Evolutionary conservation across 2,888 invertebrate species (phyloP).

Genomic region (Rhingia rostrata): DNA sequence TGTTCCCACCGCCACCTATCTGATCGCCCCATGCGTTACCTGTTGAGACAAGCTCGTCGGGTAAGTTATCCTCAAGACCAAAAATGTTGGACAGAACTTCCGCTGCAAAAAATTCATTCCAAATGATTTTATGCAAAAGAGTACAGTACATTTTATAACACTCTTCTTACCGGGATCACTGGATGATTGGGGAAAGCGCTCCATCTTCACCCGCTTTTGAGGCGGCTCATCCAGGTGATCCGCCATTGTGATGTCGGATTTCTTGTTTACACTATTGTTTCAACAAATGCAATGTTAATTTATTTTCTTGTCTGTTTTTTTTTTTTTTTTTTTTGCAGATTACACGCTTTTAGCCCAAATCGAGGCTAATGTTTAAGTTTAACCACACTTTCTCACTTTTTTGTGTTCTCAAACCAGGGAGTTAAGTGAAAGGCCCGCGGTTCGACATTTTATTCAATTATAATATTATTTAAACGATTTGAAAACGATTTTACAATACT

Average conservation of each 20-base stretch:
- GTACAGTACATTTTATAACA: slow-evolving; percentile 11
- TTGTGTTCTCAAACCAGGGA: slow-evolving; percentile 45
- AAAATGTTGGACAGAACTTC: slow-evolving; percentile 94
- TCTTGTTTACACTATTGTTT: slow-evolving; percentile 32
- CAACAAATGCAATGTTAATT: slow-evolving; percentile 46
- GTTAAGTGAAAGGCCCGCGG: slow-evolving; percentile 36
- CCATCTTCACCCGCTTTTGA: slow-evolving; percentile 96
- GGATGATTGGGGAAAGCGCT: slow-evolving; percentile 74
- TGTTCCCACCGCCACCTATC: slow-evolving; percentile 84
- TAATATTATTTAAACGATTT: slow-evolving; percentile 41
- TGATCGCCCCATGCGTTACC: slow-evolving; percentile 89
- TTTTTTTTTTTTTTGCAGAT: slow-evolving; percentile 22
- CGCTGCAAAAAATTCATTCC: slow-evolving; percentile 77
- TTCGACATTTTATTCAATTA: slow-evolving; percentile 53
- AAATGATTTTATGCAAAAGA: slow-evolving; percentile 31
- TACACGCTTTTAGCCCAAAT: slow-evolving; percentile 24
- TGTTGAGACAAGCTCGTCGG: slow-evolving; percentile 93
- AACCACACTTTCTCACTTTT: slow-evolving; percentile 50
- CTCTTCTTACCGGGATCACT: slow-evolving; percentile 78
- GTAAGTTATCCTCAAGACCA: slow-evolving; percentile 95
- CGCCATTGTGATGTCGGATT: slow-evolving; percentile 87
- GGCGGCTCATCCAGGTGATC: slow-evolving; percentile 98
- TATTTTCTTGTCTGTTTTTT: not conserved
- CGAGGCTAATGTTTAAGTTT: slow-evolving; percentile 14
- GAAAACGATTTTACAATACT: slow-evolving; percentile 56